Base-by-base conservation (phyloP, 2,113 vertebrate species). In the Vidua macroura region DNA sequence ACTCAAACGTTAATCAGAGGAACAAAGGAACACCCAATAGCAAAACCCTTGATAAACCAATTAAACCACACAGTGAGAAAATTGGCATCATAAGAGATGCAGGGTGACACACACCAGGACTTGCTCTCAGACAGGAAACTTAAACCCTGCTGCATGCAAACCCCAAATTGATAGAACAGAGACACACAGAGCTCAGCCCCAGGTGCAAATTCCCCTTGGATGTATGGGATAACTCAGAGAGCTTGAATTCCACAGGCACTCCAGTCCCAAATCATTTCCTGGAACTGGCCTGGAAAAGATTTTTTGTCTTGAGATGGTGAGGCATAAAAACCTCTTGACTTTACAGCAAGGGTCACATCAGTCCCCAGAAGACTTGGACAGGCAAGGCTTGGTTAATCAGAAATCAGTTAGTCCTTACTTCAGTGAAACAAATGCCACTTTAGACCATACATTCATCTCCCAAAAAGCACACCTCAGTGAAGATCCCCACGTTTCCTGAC, bases 61-160 rank as follows among this genome's bases (percentile, higher is more conserved):
- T 63, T 46, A 74, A 74, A 30, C 21, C 24, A 23, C 12, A 33
- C 39, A 62, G n/a, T 1, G 49, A 48, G 48, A 72, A 96, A 58
- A 46, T 2, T 5, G 8, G 16, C 6, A 7, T 39, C 3, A 0
- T 7, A n/a, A 35, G 56, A 24, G 56, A 7, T 59, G 56, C 15
- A 33, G 55, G 56, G 56, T 23, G 56, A 23, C 33, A 15, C 24
- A 7, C 22, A 35, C 7, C 56, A 59, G 56, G n/a, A 16, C 15
- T 24, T 24, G 56, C n/a, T 59, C 56, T 59, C 56, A 59, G 56
- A 6, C 56, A 59, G 56, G 56, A 35, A 59, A 59, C 37, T 41
- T 5, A 58, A 35, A 31, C 44, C 31, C 59, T 2, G 1, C 13
- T 35, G 7, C 46, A 66, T 44, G 51, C 74, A 62, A 49, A n/a